Conservation (phyloP, 2,888 invertebrate genomes). For the Yponomeuta evonymella region DNA sequence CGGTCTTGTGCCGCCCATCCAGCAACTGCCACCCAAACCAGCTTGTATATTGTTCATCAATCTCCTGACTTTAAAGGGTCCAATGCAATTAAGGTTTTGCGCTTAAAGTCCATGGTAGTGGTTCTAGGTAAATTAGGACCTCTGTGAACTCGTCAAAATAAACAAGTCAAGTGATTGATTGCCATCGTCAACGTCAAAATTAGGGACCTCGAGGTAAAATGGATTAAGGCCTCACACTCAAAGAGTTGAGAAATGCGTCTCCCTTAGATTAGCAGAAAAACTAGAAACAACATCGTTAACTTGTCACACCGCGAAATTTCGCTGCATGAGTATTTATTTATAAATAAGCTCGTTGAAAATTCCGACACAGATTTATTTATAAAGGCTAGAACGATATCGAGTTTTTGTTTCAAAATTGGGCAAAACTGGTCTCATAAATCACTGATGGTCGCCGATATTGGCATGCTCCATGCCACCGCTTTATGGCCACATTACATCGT, state of each 20-base stretch:
- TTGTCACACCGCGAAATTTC: slow-evolving; percentile 3
- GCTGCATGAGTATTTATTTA: not conserved
- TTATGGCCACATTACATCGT: not conserved
- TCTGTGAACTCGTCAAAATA: not conserved
- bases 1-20: too few relatives aligned
- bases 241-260: slow-evolving; percentile 14
- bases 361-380: not conserved
- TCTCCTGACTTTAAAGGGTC: not conserved
- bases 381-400: not conserved
- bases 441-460: slow-evolving; percentile 9
- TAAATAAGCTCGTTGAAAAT: not conserved
- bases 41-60: not conserved
- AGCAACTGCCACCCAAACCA: too few relatives aligned
- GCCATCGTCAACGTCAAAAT: slow-evolving; percentile 52
- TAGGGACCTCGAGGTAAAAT: slow-evolving; percentile 33
- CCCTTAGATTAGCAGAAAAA: slow-evolving; percentile 15
- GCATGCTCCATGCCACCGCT: not conserved
- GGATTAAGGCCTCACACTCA: slow-evolving; percentile 14
- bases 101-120: not conserved
- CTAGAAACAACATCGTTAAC: slow-evolving; percentile 12
- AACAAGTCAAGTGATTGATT: slow-evolving; percentile 39
- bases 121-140: not conserved
- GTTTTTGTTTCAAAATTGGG: not conserved
- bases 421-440: not conserved
- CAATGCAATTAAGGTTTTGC: not conserved